A percentile compares a stretch with the other conserved stretches of the same genome.
Conservation (phyloP, 2,113 vertebrate species). For the Oncorhynchus gorbuscha region DNA sequence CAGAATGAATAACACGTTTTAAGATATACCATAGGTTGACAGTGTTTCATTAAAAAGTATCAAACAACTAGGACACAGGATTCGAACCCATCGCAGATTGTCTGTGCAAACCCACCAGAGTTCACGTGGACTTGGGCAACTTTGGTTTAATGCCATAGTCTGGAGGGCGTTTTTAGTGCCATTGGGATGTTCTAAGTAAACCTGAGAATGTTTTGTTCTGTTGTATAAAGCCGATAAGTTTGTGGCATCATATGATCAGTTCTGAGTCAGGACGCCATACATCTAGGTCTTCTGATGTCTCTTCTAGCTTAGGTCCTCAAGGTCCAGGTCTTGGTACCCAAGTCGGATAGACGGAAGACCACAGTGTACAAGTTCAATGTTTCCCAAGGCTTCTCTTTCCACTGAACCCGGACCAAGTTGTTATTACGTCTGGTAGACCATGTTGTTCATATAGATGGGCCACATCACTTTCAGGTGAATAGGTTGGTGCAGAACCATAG, state of each 20-base stretch:
- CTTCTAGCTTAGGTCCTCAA: too few species aligned
- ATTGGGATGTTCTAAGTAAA: constrained; percentile 45
- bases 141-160: neutral
- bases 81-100: constrained; percentile 8
- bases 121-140: neutral
- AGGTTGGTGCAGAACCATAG: neutral
- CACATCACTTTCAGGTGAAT: constrained; percentile 21
- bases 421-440: neutral
- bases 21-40: constrained; percentile 27
- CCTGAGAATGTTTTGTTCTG: constrained; percentile 48
- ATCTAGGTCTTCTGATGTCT: too few species aligned
- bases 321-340: too few species aligned
- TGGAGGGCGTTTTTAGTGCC: constrained; percentile 17
- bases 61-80: constrained; percentile 30
- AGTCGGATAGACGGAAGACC: too few species aligned
- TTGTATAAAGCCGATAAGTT: neutral
- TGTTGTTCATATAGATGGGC: neutral
- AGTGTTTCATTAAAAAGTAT: constrained; percentile 55
- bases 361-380: too few species aligned
- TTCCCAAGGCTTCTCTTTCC: too few species aligned
- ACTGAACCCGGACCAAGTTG: neutral
- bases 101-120: neutral
- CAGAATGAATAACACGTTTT: neutral
- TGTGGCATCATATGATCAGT: too few species aligned
- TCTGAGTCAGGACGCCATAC: too few species aligned